Evolutionary conservation across 2,113 vertebrate species (phyloP).

Genomic region (Crocuta crocuta): DNA sequence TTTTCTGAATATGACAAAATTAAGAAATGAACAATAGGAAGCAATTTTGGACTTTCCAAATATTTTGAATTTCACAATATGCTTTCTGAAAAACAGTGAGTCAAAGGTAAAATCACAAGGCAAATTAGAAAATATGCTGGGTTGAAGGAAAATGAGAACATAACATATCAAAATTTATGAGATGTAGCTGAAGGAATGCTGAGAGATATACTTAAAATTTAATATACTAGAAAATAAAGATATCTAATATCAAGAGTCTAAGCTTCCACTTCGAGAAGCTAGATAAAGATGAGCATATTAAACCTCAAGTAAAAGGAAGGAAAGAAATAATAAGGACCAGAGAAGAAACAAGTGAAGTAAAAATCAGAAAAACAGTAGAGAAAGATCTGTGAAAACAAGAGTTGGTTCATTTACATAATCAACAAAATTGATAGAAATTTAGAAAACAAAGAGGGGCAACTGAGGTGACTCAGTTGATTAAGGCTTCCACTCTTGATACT

Average conservation of each 20-base stretch:
- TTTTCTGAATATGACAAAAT: background rate
- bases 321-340: background rate
- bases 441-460: background rate
- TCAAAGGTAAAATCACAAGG: background rate
- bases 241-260: background rate
- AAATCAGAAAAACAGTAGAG: background rate
- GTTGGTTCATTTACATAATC: background rate
- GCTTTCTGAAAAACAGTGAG: background rate
- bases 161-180: background rate
- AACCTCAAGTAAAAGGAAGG: background rate
- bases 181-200: background rate
- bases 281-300: background rate
- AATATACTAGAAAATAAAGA: background rate
- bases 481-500: too few species aligned
- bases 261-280: background rate
- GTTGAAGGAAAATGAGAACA: background rate
- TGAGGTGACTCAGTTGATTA: too few species aligned
- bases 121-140: background rate
- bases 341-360: background rate
- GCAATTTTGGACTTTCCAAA: background rate
- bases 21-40: constrained; percentile 3
- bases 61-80: constrained; percentile 27
- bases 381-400: background rate
- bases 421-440: background rate
- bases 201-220: background rate